Conservation (phyloP, 2,797 vertebrate species). For the Oreonectes daqikongensis region DNA sequence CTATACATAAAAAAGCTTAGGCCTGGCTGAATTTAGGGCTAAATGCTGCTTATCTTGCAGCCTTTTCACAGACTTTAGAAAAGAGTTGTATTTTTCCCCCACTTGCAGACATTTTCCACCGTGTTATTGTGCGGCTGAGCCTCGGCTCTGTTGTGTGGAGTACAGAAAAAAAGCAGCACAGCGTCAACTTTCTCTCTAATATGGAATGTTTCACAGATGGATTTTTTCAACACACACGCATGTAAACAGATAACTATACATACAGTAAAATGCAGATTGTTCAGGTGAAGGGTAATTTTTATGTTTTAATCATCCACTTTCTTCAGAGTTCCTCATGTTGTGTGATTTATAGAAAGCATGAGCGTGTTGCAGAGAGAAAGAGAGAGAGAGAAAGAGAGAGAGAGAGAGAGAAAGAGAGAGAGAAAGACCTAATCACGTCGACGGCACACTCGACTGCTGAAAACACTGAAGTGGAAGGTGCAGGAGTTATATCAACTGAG, state of each 20-base stretch:
- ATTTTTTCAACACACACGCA: slow-evolving; percentile 50
- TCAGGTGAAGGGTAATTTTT: slow-evolving; percentile 57
- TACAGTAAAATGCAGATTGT: slow-evolving; percentile 60
- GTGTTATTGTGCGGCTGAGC: slow-evolving; percentile 41
- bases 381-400: slow-evolving; percentile 7
- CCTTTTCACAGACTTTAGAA: slow-evolving; percentile 73
- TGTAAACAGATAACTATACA: not conserved
- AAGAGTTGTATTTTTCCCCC: slow-evolving; percentile 73
- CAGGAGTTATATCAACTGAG: slow-evolving; percentile 8
- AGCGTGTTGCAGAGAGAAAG: not conserved
- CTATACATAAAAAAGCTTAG: slow-evolving; percentile 82
- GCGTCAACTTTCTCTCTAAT: slow-evolving; percentile 21
- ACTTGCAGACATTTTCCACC: slow-evolving; percentile 8
- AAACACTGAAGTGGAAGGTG: slow-evolving; percentile 39
- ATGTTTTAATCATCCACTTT: slow-evolving; percentile 62
- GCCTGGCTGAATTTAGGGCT: slow-evolving; percentile 74
- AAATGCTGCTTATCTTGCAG: slow-evolving; percentile 78
- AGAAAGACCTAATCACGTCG: slow-evolving; percentile 23
- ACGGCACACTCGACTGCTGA: slow-evolving; percentile 30
- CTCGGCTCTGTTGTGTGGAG: slow-evolving; percentile 44
- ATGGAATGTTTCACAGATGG: slow-evolving; percentile 62
- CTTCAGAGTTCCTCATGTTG: slow-evolving; percentile 39
- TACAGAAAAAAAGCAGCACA: slow-evolving; percentile 13
- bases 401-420: not conserved
- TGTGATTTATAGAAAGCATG: slow-evolving; percentile 19